Evolutionary conservation across 2,888 invertebrate genomes (phyloP), one percentile per base, ranked within the genome.

Genomic region (Smittia sp.): DNA sequence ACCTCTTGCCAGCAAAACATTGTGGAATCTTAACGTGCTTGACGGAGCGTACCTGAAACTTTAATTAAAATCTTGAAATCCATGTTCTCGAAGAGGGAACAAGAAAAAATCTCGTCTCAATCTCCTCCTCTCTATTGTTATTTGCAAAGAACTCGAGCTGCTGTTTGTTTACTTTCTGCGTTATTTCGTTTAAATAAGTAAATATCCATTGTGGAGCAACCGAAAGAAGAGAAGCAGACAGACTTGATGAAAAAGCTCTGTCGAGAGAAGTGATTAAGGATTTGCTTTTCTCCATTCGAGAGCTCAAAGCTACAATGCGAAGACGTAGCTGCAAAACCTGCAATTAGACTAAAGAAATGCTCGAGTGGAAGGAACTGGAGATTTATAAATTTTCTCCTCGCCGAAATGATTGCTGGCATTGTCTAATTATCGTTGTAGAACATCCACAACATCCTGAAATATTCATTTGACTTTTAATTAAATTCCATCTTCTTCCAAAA

Each of bases 381-480:
- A n/a, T n/a, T n/a, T n/a, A n/a, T n/a, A n/a, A n/a, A n/a, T n/a
- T n/a, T n/a, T 39, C 39, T 39, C 39, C 7, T 13, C 7, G 13
- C 39, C 13, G 39, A 54, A 54, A 11, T 54, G 6, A 54, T 6
- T 9, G 18, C 6, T 7, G 18, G 15, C 7, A 54, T 54, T 54
- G 54, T 54, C 11, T 54, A 54, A 54, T 54, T 7, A n/a, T n/a
- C n/a, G n/a, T n/a, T n/a, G 39, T 39, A 9, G 4, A 15, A 58
- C 18, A 58, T 3, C 6, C 20, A 13, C 6, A 58, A 15, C 3
- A 58, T 18, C 2, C 24, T 24, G 13, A 58, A 58, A 58, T 2
- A 58, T 58, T 58, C 13, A 15, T 58, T 58, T 24, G 58, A 58
- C 6, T 58, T 54, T 58, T 58, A 58, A 58, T 58, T 58, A 58